Evolutionary conservation across 2,888 invertebrate genomes (phyloP), one percentile per base, ranked within the genome.

Genomic region (Parthenolecanium corni): DNA sequence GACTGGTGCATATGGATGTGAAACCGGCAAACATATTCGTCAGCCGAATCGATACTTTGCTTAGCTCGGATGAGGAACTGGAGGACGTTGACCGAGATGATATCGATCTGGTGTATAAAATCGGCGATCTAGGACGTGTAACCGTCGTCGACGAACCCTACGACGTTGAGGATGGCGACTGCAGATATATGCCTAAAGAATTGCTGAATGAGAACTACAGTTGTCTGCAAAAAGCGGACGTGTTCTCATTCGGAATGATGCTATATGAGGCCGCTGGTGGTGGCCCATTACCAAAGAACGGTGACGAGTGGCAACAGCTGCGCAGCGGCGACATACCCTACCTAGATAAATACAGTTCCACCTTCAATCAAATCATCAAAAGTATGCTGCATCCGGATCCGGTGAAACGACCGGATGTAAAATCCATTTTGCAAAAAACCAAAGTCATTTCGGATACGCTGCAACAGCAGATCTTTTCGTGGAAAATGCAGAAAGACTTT

Each of bases 11-110:
- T 72, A 83, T 95, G 82, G 94, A 95, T 71, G 84, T 95, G 24
- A 95, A 95, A 75, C 90, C 94, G 0, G 93, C 85, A 1, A 94
- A 94, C 73, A 88, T 94, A 56, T 92, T 94, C 74, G 82, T 93
- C 52, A 86, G 84, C 2, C 79, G 79, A 70, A 84, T 84, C 69
- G 79, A 79, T 66, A 77, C 77, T 67, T 61, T 77, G 36, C 70
- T 73, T 16, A 72, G 76, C 3, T 77, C 79, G 68, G 79, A 80
- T 67, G 85, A 86, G 69, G 89, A 86, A 63, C 84, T 86, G 72
- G 84, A 84, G 66, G 83, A 83, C 54, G 74, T 78, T 42, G 76
- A 86, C 44, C 75, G 75, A 66, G 70, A 78, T 52, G 76, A 80
- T 67, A 80, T 81, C 69, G 79, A 82, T 67, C 77, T 84, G 49